Evolutionary conservation across 1,140 invertebrate species (phyloP).

Genomic region (Papilio dardanus): DNA sequence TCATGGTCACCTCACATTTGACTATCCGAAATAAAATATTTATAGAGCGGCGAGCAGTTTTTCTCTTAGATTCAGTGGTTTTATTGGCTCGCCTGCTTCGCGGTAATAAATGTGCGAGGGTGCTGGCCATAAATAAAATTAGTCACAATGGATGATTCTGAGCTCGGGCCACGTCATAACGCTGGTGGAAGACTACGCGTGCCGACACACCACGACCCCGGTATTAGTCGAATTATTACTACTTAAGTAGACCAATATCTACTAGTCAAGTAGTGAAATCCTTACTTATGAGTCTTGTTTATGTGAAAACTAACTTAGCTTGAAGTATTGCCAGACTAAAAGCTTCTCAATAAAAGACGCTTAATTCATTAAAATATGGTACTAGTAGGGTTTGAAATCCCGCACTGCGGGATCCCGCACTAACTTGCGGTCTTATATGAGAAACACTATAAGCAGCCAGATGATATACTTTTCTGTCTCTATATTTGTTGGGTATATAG

Average conservation of each 20-base stretch:
- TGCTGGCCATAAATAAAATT: conserved; percentile 76
- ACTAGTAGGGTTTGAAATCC: no score
- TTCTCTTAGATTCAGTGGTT: conserved; percentile 82
- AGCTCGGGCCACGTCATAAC: conserved; percentile 58
- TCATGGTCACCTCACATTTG: conserved; percentile 67
- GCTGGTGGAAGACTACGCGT: conserved; percentile 45
- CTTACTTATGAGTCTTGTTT: background rate
- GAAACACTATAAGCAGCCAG: no score
- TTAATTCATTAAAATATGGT: no score
- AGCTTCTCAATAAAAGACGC: background rate
- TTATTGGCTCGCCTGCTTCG: conserved; percentile 75
- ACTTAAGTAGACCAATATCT: background rate
- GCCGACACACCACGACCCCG: conserved; percentile 13
- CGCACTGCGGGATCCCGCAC: no score
- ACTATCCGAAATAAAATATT: conserved; percentile 82
- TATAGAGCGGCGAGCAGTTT: conserved; percentile 78
- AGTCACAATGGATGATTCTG: conserved; percentile 69
- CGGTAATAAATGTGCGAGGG: conserved; percentile 74
- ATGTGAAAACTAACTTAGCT: background rate
- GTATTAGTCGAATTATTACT: background rate
- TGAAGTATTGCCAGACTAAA: background rate
- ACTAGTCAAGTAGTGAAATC: background rate
- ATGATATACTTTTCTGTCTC: no score
- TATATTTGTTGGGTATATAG: no score
- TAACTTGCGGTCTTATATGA: no score